A percentile compares a stretch with the other conserved stretches of the same genome.
phyloP scores from a whole-genome alignment of 2,113 vertebrate genomes.

The Dipodomys spectabilis region DNA sequence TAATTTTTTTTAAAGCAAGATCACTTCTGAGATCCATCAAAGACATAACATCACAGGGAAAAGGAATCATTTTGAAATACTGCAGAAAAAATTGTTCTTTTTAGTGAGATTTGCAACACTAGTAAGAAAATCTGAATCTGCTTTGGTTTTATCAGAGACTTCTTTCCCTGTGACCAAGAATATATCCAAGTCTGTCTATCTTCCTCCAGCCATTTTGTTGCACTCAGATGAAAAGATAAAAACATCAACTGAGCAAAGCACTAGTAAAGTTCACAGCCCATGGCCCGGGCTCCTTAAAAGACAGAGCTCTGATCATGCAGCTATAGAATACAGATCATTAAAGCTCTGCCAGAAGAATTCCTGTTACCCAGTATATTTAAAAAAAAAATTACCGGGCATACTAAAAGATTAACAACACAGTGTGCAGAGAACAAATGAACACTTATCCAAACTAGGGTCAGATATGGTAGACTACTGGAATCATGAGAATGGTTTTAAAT shows the following conservation, averaged over 20 bases:
- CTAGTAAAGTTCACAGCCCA: not conserved
- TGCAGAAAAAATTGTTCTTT: not conserved
- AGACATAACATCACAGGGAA: not conserved
- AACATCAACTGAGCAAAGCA: not conserved
- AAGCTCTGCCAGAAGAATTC: no score
- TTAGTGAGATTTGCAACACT: not conserved
- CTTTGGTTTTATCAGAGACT: not conserved
- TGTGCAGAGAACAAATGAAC: not conserved
- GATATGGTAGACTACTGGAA: not conserved
- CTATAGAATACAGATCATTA: not conserved
- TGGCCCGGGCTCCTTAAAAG: not conserved
- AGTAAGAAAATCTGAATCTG: not conserved
- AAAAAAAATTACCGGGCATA: not conserved
- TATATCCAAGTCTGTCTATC: not conserved
- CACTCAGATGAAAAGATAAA: not conserved
- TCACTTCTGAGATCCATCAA: not conserved
- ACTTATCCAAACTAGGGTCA: not conserved
- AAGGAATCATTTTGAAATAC: not conserved
- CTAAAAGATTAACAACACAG: not conserved
- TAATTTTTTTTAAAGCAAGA: not conserved
- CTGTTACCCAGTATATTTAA: not conserved
- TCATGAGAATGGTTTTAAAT: not conserved
- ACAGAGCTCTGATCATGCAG: not conserved
- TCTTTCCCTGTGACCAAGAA: not conserved
- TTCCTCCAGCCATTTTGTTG: not conserved